Base-by-base conservation (phyloP, 2,113 vertebrate species). In the Podarcis muralis region DNA sequence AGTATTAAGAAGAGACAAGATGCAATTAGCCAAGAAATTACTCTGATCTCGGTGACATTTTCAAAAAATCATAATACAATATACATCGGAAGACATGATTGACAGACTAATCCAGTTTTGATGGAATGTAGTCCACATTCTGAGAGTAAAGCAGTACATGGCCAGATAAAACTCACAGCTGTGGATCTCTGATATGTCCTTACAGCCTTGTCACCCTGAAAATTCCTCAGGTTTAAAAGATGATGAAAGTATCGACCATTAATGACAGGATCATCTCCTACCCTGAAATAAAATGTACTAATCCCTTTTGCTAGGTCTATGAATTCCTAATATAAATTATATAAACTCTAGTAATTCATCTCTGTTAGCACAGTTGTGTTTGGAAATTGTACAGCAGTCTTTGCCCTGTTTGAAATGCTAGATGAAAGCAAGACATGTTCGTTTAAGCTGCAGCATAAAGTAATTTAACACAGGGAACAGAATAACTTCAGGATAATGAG, bases 181-280 rank as follows among this genome's bases (percentile, higher is more conserved):
- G 99, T 97, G 98, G 97, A 96, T 96, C 97, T 98, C 98, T 99
- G 99, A 99, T 99, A 99, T 98, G 98, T 98, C 98, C 98, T 98
- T 97, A 97, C 95, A 95, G 96, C 97, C 98, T 98, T 98, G 98
- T 99, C 99, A 99, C 97, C 96, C 97, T 98, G 97, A 97, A 99
- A 99, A 99, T 99, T 99, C 98, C 98, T 98, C 97, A 97, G 98
- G 98, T 99, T 99, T 99, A 99, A 98, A 98, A 97, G 97, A 98
- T 98, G 99, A 99, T 99, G 98, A 99, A 99, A 99, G 98, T 99
- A 99, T 99, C 98, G 98, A 99, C 98, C 98, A 97, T 99, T 99
- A 99, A 99, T 99, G 99, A 99, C 99, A 99, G 98, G 99, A 99
- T 99, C 98, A 99, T 99, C 99, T 98, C 97, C 97, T 98, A 97